Conservation (phyloP, 2,797 vertebrate species). For the Acanthiza pusilla region DNA sequence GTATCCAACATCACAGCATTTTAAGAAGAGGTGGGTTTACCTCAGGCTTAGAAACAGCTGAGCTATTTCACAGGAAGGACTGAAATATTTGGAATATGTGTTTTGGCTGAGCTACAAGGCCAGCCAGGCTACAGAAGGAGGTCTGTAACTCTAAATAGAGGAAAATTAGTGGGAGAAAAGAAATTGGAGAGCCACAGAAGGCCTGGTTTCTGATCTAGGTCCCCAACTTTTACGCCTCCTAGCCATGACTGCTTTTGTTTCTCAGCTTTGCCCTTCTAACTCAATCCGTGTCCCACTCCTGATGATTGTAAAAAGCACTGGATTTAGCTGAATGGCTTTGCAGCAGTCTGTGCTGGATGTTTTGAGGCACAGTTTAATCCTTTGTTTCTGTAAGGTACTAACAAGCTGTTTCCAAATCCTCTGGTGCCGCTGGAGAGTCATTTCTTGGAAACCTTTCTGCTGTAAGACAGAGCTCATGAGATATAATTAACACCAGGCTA, state of each 20-base stretch:
- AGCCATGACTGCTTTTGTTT: not conserved
- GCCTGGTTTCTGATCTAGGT: not conserved
- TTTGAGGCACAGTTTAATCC: not conserved
- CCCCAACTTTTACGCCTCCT: not conserved
- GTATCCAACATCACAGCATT: not conserved
- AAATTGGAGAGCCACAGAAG: not conserved
- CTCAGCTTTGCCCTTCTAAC: not conserved
- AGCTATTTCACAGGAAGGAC: not conserved
- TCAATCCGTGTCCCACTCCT: not conserved
- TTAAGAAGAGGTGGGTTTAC: not conserved
- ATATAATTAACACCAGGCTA: constrained; percentile 33
- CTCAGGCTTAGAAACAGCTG: not conserved
- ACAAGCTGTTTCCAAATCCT: constrained; percentile 19
- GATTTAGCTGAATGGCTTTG: not conserved
- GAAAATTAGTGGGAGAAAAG: not conserved
- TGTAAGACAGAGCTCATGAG: not conserved
- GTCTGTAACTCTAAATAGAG: not conserved
- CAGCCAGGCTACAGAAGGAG: not conserved
- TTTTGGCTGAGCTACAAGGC: not conserved
- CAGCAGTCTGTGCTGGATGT: not conserved
- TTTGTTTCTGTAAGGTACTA: constrained; percentile 23
- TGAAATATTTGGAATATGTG: not conserved
- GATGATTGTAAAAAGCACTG: not conserved
- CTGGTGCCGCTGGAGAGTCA: not conserved
- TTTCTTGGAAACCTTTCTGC: constrained; percentile 4